Base-by-base conservation (phyloP, 1,140 invertebrate genomes). In the Magallana gigas region DNA sequence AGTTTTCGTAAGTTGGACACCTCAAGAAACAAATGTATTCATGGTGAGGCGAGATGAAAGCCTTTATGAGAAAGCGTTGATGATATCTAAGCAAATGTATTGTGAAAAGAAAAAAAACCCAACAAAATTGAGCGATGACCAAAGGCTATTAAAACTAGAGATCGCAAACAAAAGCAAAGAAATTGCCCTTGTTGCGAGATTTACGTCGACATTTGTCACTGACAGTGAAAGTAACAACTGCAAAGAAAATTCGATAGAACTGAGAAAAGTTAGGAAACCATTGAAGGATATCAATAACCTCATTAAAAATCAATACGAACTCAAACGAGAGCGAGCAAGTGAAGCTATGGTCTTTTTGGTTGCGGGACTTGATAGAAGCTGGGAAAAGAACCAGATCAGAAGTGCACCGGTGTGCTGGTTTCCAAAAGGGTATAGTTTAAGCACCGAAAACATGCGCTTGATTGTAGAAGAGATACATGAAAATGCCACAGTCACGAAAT, bases 311-410 rank as follows among this genome's bases (percentile, higher is more conserved):
- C n/a, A 59, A 71, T 90, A 90, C 58, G 59, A 88, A 58, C 36
- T 90, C 23, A 85, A 36, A 62, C 59, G 89, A 16, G 80, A 88
- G 56, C 64, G 85, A 80, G 86, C 89, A 76, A 58, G 62, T 57
- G 89, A 90, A 84, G 84, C 89, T 11, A 82, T 90, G 64, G 87
- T 88, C 23, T 90, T 90, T 85, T 59, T 90, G 18, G 87, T 80
- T 18, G 62, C 80, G 16, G 86, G 86, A 58, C 48, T 90, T 16
- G 62, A 90, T 71, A 86, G 86, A 86, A 86, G 85, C 62, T 90
- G 89, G 89, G 85, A 83, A 57, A 88, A 88, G 16, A 83, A 86
- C 48, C 36, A 83, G 18, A 76, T 88, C 8, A n/a, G 85, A 84
- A 86, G 76, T 16, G 57, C 81, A 12, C 86, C 89, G 3, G 84